Percentiles rank a stretch among this genome's conserved stretches.
Conservation (phyloP, 2,797 vertebrate species). For the Sardinella longiceps region DNA sequence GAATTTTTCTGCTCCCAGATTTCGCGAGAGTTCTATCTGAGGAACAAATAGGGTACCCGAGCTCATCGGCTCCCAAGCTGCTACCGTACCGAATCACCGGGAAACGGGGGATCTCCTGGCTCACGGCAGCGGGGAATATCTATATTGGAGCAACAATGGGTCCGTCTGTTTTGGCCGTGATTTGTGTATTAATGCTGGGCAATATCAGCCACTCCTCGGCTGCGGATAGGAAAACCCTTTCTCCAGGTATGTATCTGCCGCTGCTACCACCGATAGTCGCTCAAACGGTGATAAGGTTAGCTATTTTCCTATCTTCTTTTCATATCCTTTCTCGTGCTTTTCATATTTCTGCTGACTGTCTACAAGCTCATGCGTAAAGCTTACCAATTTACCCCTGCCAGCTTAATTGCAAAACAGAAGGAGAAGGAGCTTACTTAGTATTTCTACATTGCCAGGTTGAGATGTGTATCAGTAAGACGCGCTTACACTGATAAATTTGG, state of each 20-base stretch:
- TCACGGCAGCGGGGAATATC: not conserved
- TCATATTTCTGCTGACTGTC: not conserved
- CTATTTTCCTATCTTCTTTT: not conserved
- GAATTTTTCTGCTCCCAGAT: constrained; percentile 1
- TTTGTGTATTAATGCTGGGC: constrained; percentile 21
- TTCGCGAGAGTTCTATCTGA: constrained; percentile 50
- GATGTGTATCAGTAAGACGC: too few species aligned
- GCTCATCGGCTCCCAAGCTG: constrained; percentile 10
- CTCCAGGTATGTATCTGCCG: not conserved
- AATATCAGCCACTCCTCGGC: not conserved
- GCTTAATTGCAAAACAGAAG: not conserved
- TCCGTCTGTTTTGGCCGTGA: constrained; percentile 20
- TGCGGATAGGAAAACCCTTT: not conserved
- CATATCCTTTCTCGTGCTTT: not conserved
- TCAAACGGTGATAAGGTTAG: constrained; percentile 20
- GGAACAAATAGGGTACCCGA: not conserved
- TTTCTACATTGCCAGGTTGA: not conserved
- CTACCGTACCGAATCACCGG: constrained; percentile 15
- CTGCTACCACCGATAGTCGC: not conserved
- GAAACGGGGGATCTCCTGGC: constrained; percentile 2
- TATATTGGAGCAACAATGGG: constrained; percentile 26
- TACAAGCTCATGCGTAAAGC: not conserved
- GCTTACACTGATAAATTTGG: too few species aligned
- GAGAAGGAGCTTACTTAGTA: too few species aligned
- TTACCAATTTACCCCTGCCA: not conserved